These are phyloP conservation scores for Silvanus unidentatus DNA, from an alignment of 2,888 invertebrate species.

Conservation along the genomic window DNA sequence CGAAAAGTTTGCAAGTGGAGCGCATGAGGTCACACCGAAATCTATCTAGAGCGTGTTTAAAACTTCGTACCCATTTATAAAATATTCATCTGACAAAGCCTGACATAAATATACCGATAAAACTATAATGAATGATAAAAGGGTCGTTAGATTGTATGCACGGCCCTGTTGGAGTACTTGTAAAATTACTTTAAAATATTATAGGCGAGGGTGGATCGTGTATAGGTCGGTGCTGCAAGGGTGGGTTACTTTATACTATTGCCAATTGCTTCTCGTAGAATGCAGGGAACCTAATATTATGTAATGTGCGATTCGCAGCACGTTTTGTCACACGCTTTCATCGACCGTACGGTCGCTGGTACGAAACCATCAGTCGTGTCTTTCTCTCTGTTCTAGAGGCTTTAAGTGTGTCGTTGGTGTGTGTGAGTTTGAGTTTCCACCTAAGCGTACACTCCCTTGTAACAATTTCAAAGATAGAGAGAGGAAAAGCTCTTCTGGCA, in stretches of 20 bases:
- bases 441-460: not conserved
- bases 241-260: no score
- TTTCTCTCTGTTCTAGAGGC: no score
- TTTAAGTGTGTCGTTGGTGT: no score
- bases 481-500: no score
- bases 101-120: slow-evolving; percentile 33
- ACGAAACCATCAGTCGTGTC: no score
- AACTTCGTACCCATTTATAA: no score
- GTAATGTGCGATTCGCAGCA: slow-evolving; percentile 25
- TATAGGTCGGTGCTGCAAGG: no score
- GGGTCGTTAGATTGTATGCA: slow-evolving; percentile 39
- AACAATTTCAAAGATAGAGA: not conserved
- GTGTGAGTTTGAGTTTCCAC: no score
- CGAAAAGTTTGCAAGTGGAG: no score
- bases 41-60: no score
- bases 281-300: slow-evolving; percentile 17
- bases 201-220: not conserved
- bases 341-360: slow-evolving; percentile 11
- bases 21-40: no score
- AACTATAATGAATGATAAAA: slow-evolving; percentile 40
- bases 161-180: slow-evolving; percentile 24
- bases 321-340: slow-evolving; percentile 25
- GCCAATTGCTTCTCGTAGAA: no score
- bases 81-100: slow-evolving; percentile 8
- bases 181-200: slow-evolving; percentile 38